A percentile compares a stretch with the other conserved stretches of the same genome.
These are phyloP conservation scores for Plagodis pulveraria DNA, from an alignment of 2,888 invertebrate species.

Conservation along the genomic window DNA sequence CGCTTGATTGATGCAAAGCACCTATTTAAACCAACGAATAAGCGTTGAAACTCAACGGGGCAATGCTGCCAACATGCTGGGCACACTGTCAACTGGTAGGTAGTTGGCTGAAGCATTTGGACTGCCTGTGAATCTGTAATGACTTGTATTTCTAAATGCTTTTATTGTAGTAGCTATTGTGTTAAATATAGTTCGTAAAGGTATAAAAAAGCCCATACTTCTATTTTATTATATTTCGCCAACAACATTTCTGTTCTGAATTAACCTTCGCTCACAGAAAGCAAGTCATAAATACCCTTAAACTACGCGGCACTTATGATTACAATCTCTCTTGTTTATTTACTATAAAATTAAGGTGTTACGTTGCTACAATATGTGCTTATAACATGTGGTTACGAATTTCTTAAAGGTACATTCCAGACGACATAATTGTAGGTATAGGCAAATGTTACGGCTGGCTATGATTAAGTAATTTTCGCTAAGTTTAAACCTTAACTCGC, in stretches of 20 bases:
- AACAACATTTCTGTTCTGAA: background rate
- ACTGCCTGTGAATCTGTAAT: no score
- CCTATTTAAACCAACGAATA: no score
- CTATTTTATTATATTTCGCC: no score
- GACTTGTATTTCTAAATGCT: no score
- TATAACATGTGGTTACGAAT: conserved; percentile 12
- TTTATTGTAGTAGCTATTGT: no score
- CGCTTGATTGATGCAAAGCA: no score
- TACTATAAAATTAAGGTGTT: conserved; percentile 12
- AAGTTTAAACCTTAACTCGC: conserved; percentile 27
- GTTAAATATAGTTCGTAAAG: no score
- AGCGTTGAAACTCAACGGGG: no score
- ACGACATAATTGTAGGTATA: conserved; percentile 15
- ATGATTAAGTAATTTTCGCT: conserved; percentile 20
- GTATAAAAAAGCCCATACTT: no score
- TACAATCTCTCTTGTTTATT: conserved; percentile 20
- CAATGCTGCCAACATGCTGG: no score
- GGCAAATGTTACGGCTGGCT: conserved; percentile 3
- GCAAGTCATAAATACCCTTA: background rate
- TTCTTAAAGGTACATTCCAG: conserved; percentile 18
- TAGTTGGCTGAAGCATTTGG: no score
- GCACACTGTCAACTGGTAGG: no score
- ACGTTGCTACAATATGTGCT: conserved; percentile 9
- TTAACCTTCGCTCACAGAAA: conserved; percentile 9
- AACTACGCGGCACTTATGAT: conserved; percentile 8